phyloP scores from a whole-genome alignment of 2,888 invertebrate species.

The Mimumesa dahlbomi region DNA sequence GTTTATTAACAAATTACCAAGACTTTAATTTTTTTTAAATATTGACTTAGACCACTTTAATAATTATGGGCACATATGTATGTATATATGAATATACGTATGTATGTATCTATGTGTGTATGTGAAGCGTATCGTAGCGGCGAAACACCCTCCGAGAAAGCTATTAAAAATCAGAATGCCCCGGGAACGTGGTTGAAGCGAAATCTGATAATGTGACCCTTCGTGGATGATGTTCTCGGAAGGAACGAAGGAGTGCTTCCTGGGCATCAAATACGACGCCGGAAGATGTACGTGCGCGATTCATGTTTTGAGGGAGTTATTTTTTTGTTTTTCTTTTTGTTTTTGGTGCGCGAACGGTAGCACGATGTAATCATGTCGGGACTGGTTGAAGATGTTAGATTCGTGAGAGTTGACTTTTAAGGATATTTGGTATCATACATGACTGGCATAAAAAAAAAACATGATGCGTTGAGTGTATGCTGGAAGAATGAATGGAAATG shows the following conservation, averaged over 20 bases:
- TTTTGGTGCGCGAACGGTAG: conserved; percentile 13
- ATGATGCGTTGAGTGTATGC: conserved; percentile 31
- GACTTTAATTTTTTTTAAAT: too few species aligned
- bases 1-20: too few species aligned
- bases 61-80: too few species aligned
- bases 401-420: not conserved
- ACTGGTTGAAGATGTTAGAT: conserved; percentile 9
- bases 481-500: conserved; percentile 41
- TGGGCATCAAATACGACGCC: not conserved
- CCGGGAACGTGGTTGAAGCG: not conserved
- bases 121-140: not conserved
- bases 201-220: not conserved
- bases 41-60: too few species aligned
- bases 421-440: conserved; percentile 7
- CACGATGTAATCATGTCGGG: conserved; percentile 31
- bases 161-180: not conserved
- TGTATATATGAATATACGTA: too few species aligned
- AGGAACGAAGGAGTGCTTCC: not conserved
- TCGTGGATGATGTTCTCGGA: not conserved
- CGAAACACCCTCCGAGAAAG: not conserved
- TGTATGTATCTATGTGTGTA: too few species aligned
- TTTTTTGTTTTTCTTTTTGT: not conserved
- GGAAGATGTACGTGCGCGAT: not conserved
- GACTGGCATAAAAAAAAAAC: conserved; percentile 36
- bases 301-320: not conserved